These are phyloP conservation scores for Rhinella marina DNA, from an alignment of 2,797 vertebrate genomes.

Conservation along the genomic window DNA sequence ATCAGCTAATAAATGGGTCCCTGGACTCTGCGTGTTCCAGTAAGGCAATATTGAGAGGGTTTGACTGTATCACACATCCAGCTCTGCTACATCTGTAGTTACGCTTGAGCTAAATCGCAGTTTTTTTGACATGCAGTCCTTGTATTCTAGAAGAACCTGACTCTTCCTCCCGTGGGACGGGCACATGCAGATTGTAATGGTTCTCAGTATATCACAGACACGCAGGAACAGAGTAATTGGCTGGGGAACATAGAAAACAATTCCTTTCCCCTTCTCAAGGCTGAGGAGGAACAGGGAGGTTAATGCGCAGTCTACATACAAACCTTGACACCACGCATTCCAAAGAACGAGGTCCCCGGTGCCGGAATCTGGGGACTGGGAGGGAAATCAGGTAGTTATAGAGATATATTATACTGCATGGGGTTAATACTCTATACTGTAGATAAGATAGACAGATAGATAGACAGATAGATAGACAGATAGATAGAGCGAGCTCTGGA, in stretches of 20 bases:
- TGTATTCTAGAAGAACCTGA: not conserved
- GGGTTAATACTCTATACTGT: not conserved
- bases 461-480: no score
- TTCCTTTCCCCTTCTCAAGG: constrained; percentile 38
- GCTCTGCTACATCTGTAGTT: not conserved
- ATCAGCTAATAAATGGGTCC: no score
- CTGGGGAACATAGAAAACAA: constrained; percentile 14
- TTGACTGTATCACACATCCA: not conserved
- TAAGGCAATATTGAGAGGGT: not conserved
- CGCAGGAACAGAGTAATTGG: constrained; percentile 25
- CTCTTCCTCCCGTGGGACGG: not conserved
- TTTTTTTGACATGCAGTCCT: not conserved
- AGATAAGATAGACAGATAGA: no score
- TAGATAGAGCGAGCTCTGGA: no score
- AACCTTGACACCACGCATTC: constrained; percentile 26
- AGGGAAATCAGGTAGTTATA: not conserved
- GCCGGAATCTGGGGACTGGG: not conserved
- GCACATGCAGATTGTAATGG: constrained; percentile 32
- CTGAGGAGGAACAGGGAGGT: constrained; percentile 30
- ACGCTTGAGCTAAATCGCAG: not conserved
- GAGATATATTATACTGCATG: not conserved
- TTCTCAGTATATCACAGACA: constrained; percentile 31
- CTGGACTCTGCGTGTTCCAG: not conserved
- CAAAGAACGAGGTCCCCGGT: not conserved
- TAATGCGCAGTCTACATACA: constrained; percentile 18